Evolutionary conservation across 2,113 vertebrate species (phyloP), one percentile per base, ranked within the genome.

Genomic region (Trematomus loennbergii): DNA sequence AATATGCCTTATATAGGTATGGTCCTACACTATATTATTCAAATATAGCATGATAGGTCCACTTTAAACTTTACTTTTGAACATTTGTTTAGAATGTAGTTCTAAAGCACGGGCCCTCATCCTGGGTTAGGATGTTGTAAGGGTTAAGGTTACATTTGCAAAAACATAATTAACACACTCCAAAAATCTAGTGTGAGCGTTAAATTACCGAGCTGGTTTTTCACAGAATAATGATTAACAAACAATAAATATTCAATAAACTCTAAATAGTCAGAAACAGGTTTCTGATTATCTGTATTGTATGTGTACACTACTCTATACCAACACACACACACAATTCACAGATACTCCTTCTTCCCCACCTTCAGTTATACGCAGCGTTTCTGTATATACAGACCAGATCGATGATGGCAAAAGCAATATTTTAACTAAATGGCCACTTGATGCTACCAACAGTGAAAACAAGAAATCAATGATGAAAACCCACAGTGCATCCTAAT

Each of bases 401-500:
- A 40, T 40, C 36, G 36, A 74, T 75, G 36, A 87, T 67, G 65
- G 77, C 67, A 75, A 81, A 70, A 83, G 67, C 63, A 72, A 92
- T 88, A 79, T 71, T 87, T 88, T 83, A 69, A 75, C 64, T 45
- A 46, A 75, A 72, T 64, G 75, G 64, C 70, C 78, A 79, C 71
- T 86, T 87, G 70, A 79, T 67, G 61, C 65, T 36, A 40, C 75
- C 29, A 60, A 70, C 52, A 60, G 70, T 49, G 55, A 72, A 88
- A 87, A 70, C 62, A 78, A 73, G 25, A 85, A 83, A 88, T 89
- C 73, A 67, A 91, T 89, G 73, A 48, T 52, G 74, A 64, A 72
- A 75, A 81, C 76, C 25, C 64, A 57, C 53, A 77, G 63, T 70
- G 63, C 70, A 68, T 83, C 66, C 55, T 76, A 72, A 82, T 84